Evolutionary conservation across 1,140 invertebrate species (phyloP).

Genomic region (Babylonia areolata): DNA sequence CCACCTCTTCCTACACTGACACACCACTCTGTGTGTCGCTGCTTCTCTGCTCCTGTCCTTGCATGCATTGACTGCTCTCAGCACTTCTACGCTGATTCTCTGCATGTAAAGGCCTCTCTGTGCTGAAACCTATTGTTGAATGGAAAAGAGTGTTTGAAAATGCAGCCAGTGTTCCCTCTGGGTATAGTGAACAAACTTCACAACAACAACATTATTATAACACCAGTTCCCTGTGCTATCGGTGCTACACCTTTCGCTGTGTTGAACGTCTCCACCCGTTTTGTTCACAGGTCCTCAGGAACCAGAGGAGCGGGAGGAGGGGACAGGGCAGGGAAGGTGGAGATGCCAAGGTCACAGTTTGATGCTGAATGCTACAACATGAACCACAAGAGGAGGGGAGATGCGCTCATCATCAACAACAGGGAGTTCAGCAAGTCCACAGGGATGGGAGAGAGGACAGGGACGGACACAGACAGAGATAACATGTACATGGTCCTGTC

Average conservation of each 20-base stretch:
- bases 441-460: constrained; percentile 81
- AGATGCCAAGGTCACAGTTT: constrained; percentile 27
- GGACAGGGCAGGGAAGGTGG: background rate
- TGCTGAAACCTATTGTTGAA: too few relatives aligned
- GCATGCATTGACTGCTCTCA: too few relatives aligned
- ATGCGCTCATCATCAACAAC: constrained; percentile 94
- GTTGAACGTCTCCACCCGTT: background rate
- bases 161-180: too few relatives aligned
- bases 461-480: constrained; percentile 83
- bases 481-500: constrained; percentile 77
- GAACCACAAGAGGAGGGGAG: constrained; percentile 87
- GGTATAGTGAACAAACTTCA: too few relatives aligned
- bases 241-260: too few relatives aligned
- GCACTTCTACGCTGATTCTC: too few relatives aligned
- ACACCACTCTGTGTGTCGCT: too few relatives aligned
- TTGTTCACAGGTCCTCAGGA: background rate
- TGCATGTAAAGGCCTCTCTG: too few relatives aligned
- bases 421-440: constrained; percentile 78
- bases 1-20: too few relatives aligned
- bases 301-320: background rate
- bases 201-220: too few relatives aligned
- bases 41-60: too few relatives aligned
- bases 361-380: constrained; percentile 84
- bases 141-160: too few relatives aligned
- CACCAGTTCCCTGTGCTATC: background rate